Evolutionary conservation across 2,797 vertebrate species (phyloP).

Genomic region (Meriones psammophilus): DNA sequence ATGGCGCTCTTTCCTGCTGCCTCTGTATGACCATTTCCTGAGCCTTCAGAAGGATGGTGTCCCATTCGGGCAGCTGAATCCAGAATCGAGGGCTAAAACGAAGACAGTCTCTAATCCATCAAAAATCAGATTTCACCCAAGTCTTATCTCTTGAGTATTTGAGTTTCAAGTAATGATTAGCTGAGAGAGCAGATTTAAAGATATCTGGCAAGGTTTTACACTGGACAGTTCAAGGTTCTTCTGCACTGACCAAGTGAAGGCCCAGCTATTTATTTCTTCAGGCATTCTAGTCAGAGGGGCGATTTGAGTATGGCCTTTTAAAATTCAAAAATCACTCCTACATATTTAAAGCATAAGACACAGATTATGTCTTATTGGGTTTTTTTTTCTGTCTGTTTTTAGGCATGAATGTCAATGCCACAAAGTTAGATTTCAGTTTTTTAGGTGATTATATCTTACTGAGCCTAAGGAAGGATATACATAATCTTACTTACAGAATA

Average conservation of each 20-base stretch:
- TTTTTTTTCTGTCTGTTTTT: background rate
- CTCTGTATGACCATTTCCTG: background rate
- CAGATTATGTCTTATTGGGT: background rate
- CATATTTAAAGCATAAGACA: background rate
- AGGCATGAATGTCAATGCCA: background rate
- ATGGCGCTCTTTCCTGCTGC: conserved; percentile 58
- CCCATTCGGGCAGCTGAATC: background rate
- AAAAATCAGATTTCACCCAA: conserved; percentile 53
- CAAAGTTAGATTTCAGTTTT: background rate
- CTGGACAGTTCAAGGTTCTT: background rate
- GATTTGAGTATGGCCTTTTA: conserved; percentile 41
- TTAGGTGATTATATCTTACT: conserved; percentile 1
- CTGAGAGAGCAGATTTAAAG: conserved; percentile 44
- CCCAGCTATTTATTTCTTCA: background rate
- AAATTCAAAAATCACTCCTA: conserved; percentile 37
- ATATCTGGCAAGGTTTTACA: conserved; percentile 2
- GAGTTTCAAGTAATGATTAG: conserved; percentile 56
- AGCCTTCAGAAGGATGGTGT: background rate
- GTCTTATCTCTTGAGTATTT: background rate
- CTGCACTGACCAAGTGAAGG: conserved; percentile 25
- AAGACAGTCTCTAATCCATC: conserved; percentile 32
- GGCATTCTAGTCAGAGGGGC: conserved; percentile 1
- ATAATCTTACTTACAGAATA: background rate
- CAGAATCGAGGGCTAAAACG: conserved; percentile 30
- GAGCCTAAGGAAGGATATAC: background rate